Conservation (phyloP, 35 echinoderm and acorn worm species). For the Hemicentrotus pulcherrimus region DNA sequence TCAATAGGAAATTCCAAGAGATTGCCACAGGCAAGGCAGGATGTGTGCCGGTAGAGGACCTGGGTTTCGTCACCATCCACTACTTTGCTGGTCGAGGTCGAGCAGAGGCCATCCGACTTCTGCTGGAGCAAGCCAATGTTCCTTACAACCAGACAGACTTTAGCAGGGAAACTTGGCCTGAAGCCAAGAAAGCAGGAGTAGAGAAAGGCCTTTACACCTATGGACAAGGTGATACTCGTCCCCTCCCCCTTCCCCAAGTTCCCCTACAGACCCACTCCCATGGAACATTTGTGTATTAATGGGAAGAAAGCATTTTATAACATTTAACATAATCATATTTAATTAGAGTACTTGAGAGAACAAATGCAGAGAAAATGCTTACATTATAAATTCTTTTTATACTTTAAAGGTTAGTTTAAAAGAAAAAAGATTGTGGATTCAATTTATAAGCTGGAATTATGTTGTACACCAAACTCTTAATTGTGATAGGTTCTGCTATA, state of each 20-base stretch:
- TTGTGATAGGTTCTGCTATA: too few relatives aligned
- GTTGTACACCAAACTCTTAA: too few relatives aligned
- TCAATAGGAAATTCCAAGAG: constrained; percentile 69
- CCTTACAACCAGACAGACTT: constrained; percentile 82
- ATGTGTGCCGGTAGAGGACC: constrained; percentile 67
- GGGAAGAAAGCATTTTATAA: too few relatives aligned
- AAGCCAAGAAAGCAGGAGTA: constrained; percentile 82
- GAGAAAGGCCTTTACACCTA: constrained; percentile 77
- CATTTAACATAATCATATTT: too few relatives aligned
- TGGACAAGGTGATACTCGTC: constrained; percentile 77
- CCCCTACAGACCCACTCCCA: too few relatives aligned
- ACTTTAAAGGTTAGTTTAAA: too few relatives aligned
- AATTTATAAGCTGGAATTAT: too few relatives aligned
- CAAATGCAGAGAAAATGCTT: too few relatives aligned
- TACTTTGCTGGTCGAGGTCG: constrained; percentile 88
- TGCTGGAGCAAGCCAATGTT: constrained; percentile 84
- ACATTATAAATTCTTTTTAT: too few relatives aligned
- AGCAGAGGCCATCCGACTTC: constrained; percentile 81
- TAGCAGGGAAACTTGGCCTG: constrained; percentile 82
- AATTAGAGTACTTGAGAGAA: too few relatives aligned
- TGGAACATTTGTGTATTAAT: too few relatives aligned
- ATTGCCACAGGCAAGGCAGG: constrained; percentile 84
- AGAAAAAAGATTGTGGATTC: too few relatives aligned
- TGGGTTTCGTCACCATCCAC: constrained; percentile 85
- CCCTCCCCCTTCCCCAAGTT: background rate